Evolutionary conservation across 1,140 invertebrate species (phyloP).

Genomic region (Heliconius melpomene): DNA sequence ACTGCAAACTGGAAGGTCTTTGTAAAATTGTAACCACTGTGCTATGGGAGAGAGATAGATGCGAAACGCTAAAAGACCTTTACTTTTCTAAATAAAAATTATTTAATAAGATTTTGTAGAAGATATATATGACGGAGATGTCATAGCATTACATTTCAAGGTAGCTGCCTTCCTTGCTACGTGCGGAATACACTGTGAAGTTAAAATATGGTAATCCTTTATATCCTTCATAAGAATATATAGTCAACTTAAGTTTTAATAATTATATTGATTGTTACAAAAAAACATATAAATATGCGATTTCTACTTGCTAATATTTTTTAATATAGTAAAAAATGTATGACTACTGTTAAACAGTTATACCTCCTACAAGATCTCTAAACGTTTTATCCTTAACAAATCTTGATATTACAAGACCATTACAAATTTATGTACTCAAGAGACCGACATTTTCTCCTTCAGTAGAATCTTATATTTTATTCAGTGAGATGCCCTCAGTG

Average conservation of each 20-base stretch:
- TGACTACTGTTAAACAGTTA: not conserved
- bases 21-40: not conserved
- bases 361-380: not conserved
- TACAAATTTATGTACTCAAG: not conserved
- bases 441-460: not conserved
- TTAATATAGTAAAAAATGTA: no score
- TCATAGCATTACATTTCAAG: no score
- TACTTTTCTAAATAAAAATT: not conserved
- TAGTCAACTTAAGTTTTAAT: no score
- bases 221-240: no score
- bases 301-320: no score
- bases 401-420: slow-evolving; percentile 1
- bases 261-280: no score
- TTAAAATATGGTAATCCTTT: no score
- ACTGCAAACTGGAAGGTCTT: not conserved
- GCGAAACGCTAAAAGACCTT: not conserved
- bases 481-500: not conserved
- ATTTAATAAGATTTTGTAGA: not conserved
- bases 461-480: slow-evolving; percentile 9
- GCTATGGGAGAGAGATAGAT: not conserved
- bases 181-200: no score
- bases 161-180: no score
- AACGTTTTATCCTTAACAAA: not conserved
- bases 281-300: no score
- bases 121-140: not conserved